These are phyloP conservation scores for Sitodiplosis mosellana DNA, from an alignment of 1,140 invertebrate genomes.

Conservation along the genomic window DNA sequence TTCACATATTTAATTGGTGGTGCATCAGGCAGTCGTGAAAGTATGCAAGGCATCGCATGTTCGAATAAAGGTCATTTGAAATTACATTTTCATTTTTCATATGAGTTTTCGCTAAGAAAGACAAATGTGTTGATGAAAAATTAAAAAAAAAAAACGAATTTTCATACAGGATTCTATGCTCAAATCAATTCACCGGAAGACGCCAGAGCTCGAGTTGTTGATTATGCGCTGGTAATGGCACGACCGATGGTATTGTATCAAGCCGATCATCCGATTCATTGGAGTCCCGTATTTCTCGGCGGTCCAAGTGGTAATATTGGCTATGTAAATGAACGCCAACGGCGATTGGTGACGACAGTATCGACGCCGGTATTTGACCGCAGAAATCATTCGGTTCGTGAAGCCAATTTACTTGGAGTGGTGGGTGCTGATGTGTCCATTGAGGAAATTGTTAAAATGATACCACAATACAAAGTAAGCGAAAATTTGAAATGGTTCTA, in stretches of 20 bases:
- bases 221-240: conserved; percentile 79
- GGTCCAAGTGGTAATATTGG: conserved; percentile 51
- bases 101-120: too few relatives aligned
- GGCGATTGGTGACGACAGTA: conserved; percentile 74
- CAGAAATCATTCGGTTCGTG: conserved; percentile 68
- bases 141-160: not conserved
- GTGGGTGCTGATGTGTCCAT: conserved; percentile 88
- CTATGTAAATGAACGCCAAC: conserved; percentile 44
- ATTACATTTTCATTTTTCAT: not conserved
- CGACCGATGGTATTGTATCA: conserved; percentile 81
- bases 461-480: conserved; percentile 74
- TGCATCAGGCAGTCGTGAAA: conserved; percentile 65
- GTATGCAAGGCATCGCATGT: conserved; percentile 89
- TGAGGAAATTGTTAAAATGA: conserved; percentile 77
- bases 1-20: conserved; percentile 93
- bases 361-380: conserved; percentile 83
- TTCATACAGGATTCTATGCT: conserved; percentile 57
- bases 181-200: conserved; percentile 68
- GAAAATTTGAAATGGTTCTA: not conserved
- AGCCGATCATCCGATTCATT: conserved; percentile 72
- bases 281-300: conserved; percentile 77
- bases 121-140: not conserved
- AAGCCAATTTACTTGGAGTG: conserved; percentile 76
- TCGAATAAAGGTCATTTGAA: conserved; percentile 69
- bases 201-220: conserved; percentile 72